Conservation (phyloP, 2,888 invertebrate genomes). For the Linnaemya tessellans region DNA sequence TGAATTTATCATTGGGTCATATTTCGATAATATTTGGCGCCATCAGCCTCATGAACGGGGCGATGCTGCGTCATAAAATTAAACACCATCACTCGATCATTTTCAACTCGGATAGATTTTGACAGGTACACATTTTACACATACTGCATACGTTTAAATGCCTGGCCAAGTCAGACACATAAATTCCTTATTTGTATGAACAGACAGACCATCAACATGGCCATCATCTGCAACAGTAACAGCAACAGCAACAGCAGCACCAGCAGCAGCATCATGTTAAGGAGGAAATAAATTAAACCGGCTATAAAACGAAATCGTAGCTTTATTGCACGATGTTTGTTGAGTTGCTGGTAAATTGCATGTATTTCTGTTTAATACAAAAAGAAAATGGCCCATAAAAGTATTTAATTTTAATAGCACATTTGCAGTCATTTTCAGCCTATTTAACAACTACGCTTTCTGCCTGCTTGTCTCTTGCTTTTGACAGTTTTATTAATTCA, state of each 20-base stretch:
- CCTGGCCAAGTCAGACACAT: slow-evolving; percentile 29
- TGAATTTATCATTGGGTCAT: slow-evolving; percentile 70
- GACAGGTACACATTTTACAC: slow-evolving; percentile 77
- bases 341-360: slow-evolving; percentile 21
- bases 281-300: slow-evolving; percentile 24
- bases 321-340: slow-evolving; percentile 54
- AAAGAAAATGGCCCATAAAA: slow-evolving; percentile 49
- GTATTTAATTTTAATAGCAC: slow-evolving; percentile 66
- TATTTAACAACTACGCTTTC: slow-evolving; percentile 48
- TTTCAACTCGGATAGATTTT: slow-evolving; percentile 79
- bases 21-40: slow-evolving; percentile 72
- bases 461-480: slow-evolving; percentile 35
- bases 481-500: slow-evolving; percentile 68
- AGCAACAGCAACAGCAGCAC: neutral
- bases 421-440: slow-evolving; percentile 51
- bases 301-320: slow-evolving; percentile 28
- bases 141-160: slow-evolving; percentile 17
- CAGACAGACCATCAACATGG: slow-evolving; percentile 9
- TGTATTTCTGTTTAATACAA: neutral
- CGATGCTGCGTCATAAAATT: slow-evolving; percentile 81
- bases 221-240: neutral
- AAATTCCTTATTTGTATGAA: slow-evolving; percentile 2
- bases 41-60: slow-evolving; percentile 68
- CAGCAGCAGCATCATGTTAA: slow-evolving; percentile 18
- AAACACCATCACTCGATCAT: slow-evolving; percentile 82